Evolutionary conservation across 1,140 invertebrate species (phyloP).

Genomic region (Pogonus chalceus): DNA sequence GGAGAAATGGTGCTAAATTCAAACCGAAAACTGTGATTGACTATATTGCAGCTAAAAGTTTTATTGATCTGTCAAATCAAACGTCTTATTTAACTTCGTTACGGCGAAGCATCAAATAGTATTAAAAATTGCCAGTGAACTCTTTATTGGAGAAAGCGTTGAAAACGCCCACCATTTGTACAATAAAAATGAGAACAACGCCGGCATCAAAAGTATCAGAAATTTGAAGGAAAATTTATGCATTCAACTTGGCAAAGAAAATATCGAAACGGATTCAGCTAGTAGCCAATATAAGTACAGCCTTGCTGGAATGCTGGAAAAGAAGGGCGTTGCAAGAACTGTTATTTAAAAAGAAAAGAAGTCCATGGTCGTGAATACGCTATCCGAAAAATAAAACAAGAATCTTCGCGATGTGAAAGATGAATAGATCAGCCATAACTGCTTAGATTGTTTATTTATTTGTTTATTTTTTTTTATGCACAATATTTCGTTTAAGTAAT

Average conservation of each 20-base stretch:
- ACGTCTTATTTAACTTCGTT: neutral
- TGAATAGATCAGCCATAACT: neutral
- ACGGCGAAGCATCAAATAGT: slow-evolving; percentile 9
- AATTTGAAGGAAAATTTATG: neutral
- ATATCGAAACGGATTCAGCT: neutral
- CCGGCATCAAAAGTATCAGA: neutral
- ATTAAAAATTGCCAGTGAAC: slow-evolving; percentile 3
- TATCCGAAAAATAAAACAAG: neutral
- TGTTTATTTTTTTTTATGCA: neutral
- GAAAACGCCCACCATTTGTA: neutral
- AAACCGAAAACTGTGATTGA: slow-evolving; percentile 14
- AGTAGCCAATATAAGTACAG: neutral
- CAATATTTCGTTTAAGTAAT: neutral
- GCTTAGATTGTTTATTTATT: neutral
- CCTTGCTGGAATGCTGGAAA: neutral
- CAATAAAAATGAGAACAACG: neutral
- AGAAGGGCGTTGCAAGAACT: neutral
- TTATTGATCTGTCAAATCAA: slow-evolving; percentile 19
- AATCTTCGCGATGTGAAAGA: neutral
- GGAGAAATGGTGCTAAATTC: neutral
- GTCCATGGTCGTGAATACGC: neutral
- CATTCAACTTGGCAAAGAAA: neutral
- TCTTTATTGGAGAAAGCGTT: slow-evolving; percentile 1
- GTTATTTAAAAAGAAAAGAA: neutral
- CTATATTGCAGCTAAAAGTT: slow-evolving; percentile 16